phyloP scores from a whole-genome alignment of 2,888 invertebrate genomes.

The Himalopsyche tibetana region DNA sequence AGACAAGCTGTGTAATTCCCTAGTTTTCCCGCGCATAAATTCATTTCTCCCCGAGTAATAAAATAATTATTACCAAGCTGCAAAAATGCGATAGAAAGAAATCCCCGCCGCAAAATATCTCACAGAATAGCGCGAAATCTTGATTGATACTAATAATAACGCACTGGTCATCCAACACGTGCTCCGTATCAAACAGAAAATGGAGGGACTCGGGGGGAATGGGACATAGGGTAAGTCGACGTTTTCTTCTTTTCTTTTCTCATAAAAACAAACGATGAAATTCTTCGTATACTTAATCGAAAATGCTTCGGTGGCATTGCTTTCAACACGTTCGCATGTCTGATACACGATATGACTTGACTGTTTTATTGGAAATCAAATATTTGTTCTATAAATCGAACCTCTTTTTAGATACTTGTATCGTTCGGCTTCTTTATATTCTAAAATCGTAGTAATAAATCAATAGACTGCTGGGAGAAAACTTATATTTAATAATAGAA shows the following conservation, averaged over 20 bases:
- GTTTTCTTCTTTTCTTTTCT: neutral
- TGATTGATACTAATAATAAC: slow-evolving; percentile 24
- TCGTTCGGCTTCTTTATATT: too few relatives aligned
- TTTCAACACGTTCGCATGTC: neutral
- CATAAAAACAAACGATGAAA: neutral
- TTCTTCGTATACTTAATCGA: neutral
- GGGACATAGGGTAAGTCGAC: neutral
- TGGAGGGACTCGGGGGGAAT: neutral
- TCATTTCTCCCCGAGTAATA: slow-evolving; percentile 1
- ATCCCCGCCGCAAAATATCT: slow-evolving; percentile 14
- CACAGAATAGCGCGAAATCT: slow-evolving; percentile 3
- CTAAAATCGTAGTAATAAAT: too few relatives aligned
- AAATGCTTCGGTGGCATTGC: slow-evolving; percentile 5
- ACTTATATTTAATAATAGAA: too few relatives aligned
- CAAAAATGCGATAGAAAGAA: slow-evolving; percentile 9
- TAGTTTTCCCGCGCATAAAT: neutral
- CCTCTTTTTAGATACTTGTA: too few relatives aligned
- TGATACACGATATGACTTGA: neutral
- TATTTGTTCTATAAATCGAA: too few relatives aligned
- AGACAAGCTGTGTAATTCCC: neutral
- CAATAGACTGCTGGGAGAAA: too few relatives aligned
- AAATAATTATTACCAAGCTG: slow-evolving; percentile 35
- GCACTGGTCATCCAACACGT: slow-evolving; percentile 27
- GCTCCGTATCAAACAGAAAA: neutral
- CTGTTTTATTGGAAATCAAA: neutral